phyloP scores from a whole-genome alignment of 2,888 invertebrate species.

The Monochamus alternatus region DNA sequence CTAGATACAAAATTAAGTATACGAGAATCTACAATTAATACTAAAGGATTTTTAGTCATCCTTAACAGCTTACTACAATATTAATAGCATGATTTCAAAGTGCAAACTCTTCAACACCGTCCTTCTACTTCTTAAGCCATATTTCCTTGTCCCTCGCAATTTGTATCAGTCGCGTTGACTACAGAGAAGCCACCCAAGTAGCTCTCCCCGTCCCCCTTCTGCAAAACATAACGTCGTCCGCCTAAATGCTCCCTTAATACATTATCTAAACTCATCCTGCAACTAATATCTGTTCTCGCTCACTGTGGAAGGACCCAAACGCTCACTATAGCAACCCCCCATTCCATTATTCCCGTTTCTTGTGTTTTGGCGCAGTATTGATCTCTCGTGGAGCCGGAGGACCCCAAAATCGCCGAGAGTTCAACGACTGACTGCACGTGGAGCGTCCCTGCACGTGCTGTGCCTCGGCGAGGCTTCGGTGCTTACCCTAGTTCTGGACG shows the following conservation, averaged over 20 bases:
- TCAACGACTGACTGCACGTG: conserved; percentile 64
- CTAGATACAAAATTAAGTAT: too few species aligned
- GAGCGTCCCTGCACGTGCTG: conserved; percentile 61
- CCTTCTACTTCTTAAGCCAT: neutral
- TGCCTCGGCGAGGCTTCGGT: conserved; percentile 63
- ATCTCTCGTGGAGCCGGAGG: conserved; percentile 40
- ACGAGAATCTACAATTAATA: too few species aligned
- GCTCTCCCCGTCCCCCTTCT: neutral
- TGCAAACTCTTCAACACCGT: neutral
- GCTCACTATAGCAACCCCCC: conserved; percentile 48
- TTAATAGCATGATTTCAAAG: neutral
- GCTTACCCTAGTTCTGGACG: conserved; percentile 65
- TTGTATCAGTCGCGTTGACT: conserved; percentile 13
- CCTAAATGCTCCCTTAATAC: conserved; percentile 12
- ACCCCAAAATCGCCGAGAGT: conserved; percentile 53
- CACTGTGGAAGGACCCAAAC: conserved; percentile 35
- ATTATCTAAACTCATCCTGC: conserved; percentile 44
- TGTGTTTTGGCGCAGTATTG: conserved; percentile 45
- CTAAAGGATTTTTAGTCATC: too few species aligned
- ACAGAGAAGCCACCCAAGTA: conserved; percentile 1
- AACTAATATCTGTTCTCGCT: conserved; percentile 48
- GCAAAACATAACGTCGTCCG: neutral
- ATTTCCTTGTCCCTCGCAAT: conserved; percentile 13
- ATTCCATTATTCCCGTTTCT: conserved; percentile 42
- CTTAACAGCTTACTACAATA: neutral